Conservation (phyloP, 2,113 vertebrate genomes). For the Aspidoscelis tigris region DNA sequence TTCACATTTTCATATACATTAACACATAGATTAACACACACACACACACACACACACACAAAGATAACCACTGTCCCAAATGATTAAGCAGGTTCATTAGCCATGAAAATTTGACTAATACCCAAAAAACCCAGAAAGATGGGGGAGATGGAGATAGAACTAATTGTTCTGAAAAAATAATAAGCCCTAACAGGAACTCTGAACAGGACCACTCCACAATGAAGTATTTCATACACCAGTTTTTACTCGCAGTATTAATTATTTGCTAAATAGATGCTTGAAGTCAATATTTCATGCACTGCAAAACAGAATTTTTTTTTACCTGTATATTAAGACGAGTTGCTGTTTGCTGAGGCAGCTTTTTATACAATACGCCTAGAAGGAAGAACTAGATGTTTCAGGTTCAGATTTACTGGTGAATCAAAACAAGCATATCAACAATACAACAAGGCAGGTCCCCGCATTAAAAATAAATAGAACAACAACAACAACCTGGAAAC, state of each 20-base stretch:
- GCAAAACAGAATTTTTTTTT: neutral
- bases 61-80: neutral
- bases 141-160: neutral
- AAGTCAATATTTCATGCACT: too few species aligned
- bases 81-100: neutral
- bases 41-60: neutral
- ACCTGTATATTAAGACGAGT: conserved; percentile 48
- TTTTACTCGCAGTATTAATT: neutral
- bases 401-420: too few species aligned
- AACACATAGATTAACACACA: neutral
- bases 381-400: neutral
- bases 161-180: neutral
- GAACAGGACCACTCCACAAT: neutral
- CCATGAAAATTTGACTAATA: neutral
- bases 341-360: conserved; percentile 20
- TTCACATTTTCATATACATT: too few species aligned
- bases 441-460: too few species aligned
- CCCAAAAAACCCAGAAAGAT: too few species aligned
- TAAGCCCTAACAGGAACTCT: neutral
- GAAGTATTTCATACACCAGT: neutral
- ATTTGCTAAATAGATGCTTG: neutral
- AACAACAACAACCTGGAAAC: too few species aligned
- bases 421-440: too few species aligned
- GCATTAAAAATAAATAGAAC: too few species aligned
- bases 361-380: conserved; percentile 57